Evolutionary conservation across 2,113 vertebrate genomes (phyloP).

Genomic region (Eudorcas thomsonii): DNA sequence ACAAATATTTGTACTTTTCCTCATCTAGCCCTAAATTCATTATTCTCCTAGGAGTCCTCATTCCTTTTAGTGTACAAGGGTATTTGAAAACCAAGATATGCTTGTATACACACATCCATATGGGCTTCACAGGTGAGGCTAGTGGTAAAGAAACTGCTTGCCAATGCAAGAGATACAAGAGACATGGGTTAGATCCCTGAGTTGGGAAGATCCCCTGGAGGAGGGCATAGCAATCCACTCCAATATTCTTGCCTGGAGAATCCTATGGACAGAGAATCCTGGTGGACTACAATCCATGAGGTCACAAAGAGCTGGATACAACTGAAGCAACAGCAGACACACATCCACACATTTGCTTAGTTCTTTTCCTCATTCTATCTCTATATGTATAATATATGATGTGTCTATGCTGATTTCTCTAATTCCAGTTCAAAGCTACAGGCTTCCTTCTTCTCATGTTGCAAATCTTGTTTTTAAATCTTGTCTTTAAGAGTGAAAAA

Average conservation of each 20-base stretch:
- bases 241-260: not conserved
- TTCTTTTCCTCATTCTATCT: not conserved
- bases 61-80: not conserved
- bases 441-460: not conserved
- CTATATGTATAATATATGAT: not conserved
- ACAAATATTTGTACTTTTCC: not conserved
- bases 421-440: not conserved
- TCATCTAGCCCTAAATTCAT: not conserved
- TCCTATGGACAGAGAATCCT: not conserved
- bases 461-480: not conserved
- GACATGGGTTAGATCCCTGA: not conserved
- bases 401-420: not conserved
- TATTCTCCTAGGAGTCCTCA: not conserved
- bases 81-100: not conserved
- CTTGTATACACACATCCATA: not conserved
- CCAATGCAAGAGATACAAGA: not conserved
- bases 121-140: not conserved
- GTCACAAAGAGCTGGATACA: not conserved
- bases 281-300: rapidly evolving
- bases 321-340: not conserved
- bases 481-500: not conserved
- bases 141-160: not conserved
- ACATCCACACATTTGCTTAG: not conserved
- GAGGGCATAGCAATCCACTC: not conserved
- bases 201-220: not conserved